A percentile compares a stretch with the other conserved stretches of the same genome.
Conservation (phyloP, 35 echinoderm and acorn worm species). For the Apostichopus japonicus region DNA sequence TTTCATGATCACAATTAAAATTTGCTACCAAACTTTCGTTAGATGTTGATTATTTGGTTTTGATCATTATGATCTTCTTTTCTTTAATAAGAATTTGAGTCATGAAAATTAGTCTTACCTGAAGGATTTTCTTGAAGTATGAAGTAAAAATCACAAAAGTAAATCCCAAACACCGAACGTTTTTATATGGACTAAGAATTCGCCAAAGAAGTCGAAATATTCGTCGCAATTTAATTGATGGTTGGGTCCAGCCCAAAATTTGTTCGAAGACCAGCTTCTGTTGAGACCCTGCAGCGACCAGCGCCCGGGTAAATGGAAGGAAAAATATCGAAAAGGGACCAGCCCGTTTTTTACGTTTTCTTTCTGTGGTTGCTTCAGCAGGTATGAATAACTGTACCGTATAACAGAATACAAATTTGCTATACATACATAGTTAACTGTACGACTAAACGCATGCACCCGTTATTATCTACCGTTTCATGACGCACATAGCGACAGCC, state of each 20-base stretch:
- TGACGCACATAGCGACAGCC: background rate
- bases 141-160: conserved; percentile 20
- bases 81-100: too few relatives aligned
- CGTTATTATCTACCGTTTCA: background rate
- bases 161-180: conserved; percentile 1
- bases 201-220: background rate
- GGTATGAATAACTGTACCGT: background rate
- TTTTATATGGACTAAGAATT: background rate
- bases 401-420: background rate
- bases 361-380: conserved; percentile 24
- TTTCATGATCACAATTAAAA: too few relatives aligned
- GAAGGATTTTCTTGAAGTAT: background rate
- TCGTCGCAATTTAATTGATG: conserved; percentile 8
- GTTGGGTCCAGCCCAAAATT: conserved; percentile 49
- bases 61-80: too few relatives aligned
- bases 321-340: conserved; percentile 21
- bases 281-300: conserved; percentile 54
- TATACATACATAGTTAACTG: background rate
- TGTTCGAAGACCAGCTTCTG: conserved; percentile 51
- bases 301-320: conserved; percentile 52
- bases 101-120: conserved; percentile 13
- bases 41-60: too few relatives aligned
- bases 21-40: too few relatives aligned
- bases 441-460: background rate
- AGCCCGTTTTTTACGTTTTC: conserved; percentile 25